Conservation (phyloP, 2,888 invertebrate genomes). For the Cordilura impudica region DNA sequence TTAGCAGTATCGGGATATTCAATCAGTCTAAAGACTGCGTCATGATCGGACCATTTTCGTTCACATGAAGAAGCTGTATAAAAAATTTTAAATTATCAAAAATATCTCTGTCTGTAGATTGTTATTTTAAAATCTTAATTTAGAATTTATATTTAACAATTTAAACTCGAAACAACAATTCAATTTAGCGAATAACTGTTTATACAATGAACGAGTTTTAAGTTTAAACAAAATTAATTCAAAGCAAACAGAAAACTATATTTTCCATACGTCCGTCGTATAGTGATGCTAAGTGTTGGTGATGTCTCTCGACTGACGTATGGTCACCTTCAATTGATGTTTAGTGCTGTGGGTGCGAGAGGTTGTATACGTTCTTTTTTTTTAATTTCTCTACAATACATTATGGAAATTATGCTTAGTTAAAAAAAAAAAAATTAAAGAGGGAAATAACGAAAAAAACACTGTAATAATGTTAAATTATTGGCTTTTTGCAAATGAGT, state of each 20-base stretch:
- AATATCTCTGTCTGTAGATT: too few relatives aligned
- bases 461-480: slow-evolving; percentile 40
- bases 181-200: too few relatives aligned
- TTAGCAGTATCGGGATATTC: too few relatives aligned
- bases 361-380: slow-evolving; percentile 3
- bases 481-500: slow-evolving; percentile 32
- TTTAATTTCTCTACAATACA: background rate
- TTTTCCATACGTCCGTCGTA: slow-evolving; percentile 18
- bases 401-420: slow-evolving; percentile 37
- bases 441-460: slow-evolving; percentile 21
- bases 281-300: slow-evolving; percentile 9
- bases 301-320: slow-evolving; percentile 45
- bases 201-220: background rate
- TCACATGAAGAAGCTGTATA: too few relatives aligned
- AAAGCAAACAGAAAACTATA: background rate
- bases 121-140: too few relatives aligned
- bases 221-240: background rate
- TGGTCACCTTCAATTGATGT: slow-evolving; percentile 55
- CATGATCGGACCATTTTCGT: too few relatives aligned
- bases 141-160: too few relatives aligned
- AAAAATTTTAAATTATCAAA: too few relatives aligned
- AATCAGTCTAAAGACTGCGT: too few relatives aligned
- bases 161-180: too few relatives aligned
- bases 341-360: slow-evolving; percentile 32
- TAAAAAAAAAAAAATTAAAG: slow-evolving; percentile 31